Evolutionary conservation across 92 coral and sea anemone species (phyloP), one percentile per base, ranked within the genome.

Genomic region (Porites divaricata): DNA sequence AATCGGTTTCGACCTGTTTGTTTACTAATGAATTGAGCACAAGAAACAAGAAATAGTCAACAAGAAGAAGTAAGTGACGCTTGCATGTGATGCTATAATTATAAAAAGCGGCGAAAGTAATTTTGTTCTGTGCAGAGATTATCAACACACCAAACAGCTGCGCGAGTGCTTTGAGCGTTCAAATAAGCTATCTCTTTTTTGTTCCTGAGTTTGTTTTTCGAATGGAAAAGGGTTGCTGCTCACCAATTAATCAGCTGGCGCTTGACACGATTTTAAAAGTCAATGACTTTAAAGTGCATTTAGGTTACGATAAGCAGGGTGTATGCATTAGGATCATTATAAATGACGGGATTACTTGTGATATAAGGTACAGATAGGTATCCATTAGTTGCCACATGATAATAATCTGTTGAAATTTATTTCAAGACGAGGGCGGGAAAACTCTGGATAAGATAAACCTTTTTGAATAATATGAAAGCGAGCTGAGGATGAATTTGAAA

Each of bases 91-190:
- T 76, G 70, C 57, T 17, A 12, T 41, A n/a, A 76, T 8, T 76
- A 45, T 76, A 24, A 41, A 61, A 57, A 62, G 65, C 23, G 13
- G 41, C 66, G n/a, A 54, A 61, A 50, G 81, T 4, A 50, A 50
- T 68, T 69, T 26, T 19, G 54, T 70, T 45, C 19, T 17, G 54
- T 69, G 45, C 85, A 1, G 13, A 28, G 25, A 28, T 14, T 21
- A 80, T 80, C 56, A 80, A 56, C 67, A 69, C 26, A 1, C 58
- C 48, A 20, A 52, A 54, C 84, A 67, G 76, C 84, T 80, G 84
- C 48, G 2, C 28, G 35, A 17, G 24, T 13, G 49, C 75, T 10
- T 68, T 80, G 6, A 54, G n/a, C 67, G 15, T 15, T 80, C 74
- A 70, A 69, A 68, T 65, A 68, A 80, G 75, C 41, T 48, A 26